Conservation (phyloP, 2,888 invertebrate genomes). For the Terebella lapidaria region DNA sequence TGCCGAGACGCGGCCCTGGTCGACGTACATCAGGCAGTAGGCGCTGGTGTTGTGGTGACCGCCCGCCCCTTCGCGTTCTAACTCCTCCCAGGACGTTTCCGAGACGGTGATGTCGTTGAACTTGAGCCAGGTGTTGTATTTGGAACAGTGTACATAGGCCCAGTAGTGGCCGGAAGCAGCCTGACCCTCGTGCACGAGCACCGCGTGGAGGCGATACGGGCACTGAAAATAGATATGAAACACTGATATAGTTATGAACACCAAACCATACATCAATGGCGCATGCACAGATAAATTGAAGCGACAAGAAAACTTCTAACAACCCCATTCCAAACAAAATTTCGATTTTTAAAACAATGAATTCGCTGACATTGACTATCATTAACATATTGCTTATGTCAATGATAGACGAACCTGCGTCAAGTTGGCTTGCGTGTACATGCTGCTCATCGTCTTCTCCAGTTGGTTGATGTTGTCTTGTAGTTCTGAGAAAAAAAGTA, state of each 20-base stretch:
- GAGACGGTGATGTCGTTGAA: constrained; percentile 56
- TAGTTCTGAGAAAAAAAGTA: not conserved
- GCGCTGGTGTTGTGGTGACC: constrained; percentile 56
- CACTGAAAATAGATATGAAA: constrained; percentile 37
- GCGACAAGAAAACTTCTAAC: not conserved
- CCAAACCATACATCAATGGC: not conserved
- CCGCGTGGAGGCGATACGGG: constrained; percentile 55
- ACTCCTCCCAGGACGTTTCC: constrained; percentile 53
- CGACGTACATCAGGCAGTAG: constrained; percentile 56
- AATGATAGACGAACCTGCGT: too few species aligned
- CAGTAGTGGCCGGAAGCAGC: constrained; percentile 57
- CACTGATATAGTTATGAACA: not conserved
- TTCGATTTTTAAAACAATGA: too few species aligned
- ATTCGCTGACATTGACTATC: too few species aligned
- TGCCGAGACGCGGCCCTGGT: constrained; percentile 35
- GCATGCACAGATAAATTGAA: not conserved
- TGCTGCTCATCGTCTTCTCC: not conserved
- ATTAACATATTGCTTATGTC: too few species aligned
- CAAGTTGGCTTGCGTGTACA: too few species aligned
- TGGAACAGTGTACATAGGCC: constrained; percentile 54
- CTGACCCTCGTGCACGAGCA: constrained; percentile 56
- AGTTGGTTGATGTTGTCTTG: not conserved
- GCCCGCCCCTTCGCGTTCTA: constrained; percentile 54
- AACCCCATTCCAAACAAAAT: too few species aligned
- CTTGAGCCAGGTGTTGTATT: constrained; percentile 50